Evolutionary conservation across 2,888 invertebrate genomes (phyloP), one percentile per base, ranked within the genome.

Genomic region (Noctua janthina): DNA sequence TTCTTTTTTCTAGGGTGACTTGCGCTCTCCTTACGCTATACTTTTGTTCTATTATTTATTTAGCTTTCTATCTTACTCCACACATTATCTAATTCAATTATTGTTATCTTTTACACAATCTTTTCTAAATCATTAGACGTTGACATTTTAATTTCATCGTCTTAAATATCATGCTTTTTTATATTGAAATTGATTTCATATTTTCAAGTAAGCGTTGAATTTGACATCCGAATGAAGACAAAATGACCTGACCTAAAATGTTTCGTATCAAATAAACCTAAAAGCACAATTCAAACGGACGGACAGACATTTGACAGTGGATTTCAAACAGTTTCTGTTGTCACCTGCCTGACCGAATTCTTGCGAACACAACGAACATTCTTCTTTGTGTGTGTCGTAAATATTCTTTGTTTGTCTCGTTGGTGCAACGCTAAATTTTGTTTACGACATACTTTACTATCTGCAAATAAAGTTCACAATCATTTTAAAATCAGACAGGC

Each of bases 1-100:
- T 92, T 93, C 92, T 92, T 95, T 95, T 95, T 95, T 95, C 90
- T 91, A 85, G 87, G 79, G 85, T 94, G 94, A 94, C 94, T 95
- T 94, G 93, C 93, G 89, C 90, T 91, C 92, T 92, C 81, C 68
- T 87, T 85, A 78, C 69, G 89, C 90, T 91, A 91, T 82, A 86
- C 75, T 86, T 87, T 89, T 88, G 82, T 91, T 88, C 79, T 87
- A 83, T 89, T 87, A 88, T 87, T 90, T 87, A 88, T 87, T 90
- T 88, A 78, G 80, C 87, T 88, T 90, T 91, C 88, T 86, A 89
- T 87, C 81, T 90, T 81, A 59, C 82, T 89, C 86, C 64, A 64
- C 71, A 84, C 73, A 83, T 87, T 86, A 82, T 78, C 73, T 84
- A 84, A 89, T 89, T 84, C 79, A 90, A 85, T 89, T 85, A 89